Conservation (phyloP, 1,140 invertebrate genomes). For the Pseudomyrmex sp. region DNA sequence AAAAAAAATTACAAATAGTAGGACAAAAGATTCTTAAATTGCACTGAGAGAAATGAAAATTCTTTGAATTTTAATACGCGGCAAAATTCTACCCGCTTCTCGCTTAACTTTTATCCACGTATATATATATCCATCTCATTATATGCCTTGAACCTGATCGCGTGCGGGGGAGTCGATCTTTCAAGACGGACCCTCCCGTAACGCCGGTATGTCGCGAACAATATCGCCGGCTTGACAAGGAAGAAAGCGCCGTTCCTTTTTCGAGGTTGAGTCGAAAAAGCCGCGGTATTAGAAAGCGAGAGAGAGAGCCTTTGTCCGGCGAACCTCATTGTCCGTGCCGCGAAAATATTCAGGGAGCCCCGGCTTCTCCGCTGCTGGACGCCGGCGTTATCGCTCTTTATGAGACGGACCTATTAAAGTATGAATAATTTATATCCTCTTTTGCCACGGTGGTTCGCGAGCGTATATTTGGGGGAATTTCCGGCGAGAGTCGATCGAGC, state of each 20-base stretch:
- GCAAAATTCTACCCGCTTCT: background rate
- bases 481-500: slow-evolving; percentile 28
- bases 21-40: background rate
- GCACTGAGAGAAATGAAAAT: background rate
- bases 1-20: background rate
- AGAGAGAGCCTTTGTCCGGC: slow-evolving; percentile 62
- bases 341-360: slow-evolving; percentile 65
- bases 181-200: slow-evolving; percentile 5
- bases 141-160: background rate
- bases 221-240: slow-evolving; percentile 50
- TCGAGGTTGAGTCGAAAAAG: slow-evolving; percentile 30
- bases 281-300: slow-evolving; percentile 62
- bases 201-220: slow-evolving; percentile 61
- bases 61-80: background rate
- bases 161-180: slow-evolving; percentile 34
- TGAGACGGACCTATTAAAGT: slow-evolving; percentile 65
- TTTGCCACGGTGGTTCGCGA: slow-evolving; percentile 7
- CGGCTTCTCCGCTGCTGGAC: slow-evolving; percentile 43
- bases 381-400: slow-evolving; percentile 59
- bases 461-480: slow-evolving; percentile 53
- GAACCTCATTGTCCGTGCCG: slow-evolving; percentile 66
- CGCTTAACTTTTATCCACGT: too few relatives aligned
- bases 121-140: background rate
- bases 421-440: slow-evolving; percentile 68
- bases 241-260: slow-evolving; percentile 54